Evolutionary conservation across 1,140 invertebrate genomes (phyloP).

Genomic region (Papilio helenus): DNA sequence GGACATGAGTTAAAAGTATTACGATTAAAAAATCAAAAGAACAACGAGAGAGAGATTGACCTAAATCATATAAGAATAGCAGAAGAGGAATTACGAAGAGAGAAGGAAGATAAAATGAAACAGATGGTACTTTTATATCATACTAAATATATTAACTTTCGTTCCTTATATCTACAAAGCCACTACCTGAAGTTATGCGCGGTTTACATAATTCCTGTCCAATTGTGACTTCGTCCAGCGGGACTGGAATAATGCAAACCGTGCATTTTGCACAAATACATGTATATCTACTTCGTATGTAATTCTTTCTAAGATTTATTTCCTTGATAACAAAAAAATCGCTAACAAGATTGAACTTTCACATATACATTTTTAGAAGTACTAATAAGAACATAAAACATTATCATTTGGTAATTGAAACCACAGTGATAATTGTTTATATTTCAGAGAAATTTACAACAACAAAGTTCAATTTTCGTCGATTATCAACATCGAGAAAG

Average conservation of each 20-base stretch:
- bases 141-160: not conserved
- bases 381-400: too few relatives aligned
- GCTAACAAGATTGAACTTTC: too few relatives aligned
- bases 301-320: too few relatives aligned
- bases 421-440: not conserved
- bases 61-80: conserved; percentile 56
- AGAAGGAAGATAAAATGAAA: conserved; percentile 51
- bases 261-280: too few relatives aligned
- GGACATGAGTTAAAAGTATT: conserved; percentile 60
- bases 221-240: too few relatives aligned
- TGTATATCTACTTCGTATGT: too few relatives aligned
- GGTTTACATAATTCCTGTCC: too few relatives aligned
- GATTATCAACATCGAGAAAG: conserved; percentile 56
- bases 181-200: not conserved
- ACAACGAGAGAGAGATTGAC: conserved; percentile 61
- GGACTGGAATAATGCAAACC: too few relatives aligned
- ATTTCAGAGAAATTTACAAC: conserved; percentile 60
- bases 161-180: not conserved
- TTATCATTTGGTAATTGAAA: too few relatives aligned
- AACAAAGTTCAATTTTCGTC: conserved; percentile 60
- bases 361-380: too few relatives aligned
- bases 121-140: conserved; percentile 56
- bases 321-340: too few relatives aligned
- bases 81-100: conserved; percentile 56
- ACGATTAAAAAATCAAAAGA: conserved; percentile 53